Evolutionary conservation across 2,888 invertebrate species (phyloP).

Genomic region (Carterocephalus palaemon): DNA sequence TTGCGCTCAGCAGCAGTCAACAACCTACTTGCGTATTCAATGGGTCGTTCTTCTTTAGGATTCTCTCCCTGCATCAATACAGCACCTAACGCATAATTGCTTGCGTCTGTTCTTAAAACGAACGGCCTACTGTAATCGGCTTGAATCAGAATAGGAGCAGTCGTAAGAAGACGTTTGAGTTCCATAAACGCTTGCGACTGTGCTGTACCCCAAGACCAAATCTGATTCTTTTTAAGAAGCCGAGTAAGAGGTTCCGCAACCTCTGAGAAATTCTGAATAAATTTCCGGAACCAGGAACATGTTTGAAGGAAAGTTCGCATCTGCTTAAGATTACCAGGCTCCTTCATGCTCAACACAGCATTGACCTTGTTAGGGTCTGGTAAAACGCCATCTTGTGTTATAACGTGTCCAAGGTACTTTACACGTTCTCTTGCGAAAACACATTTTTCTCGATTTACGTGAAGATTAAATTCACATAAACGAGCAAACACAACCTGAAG

Average conservation of each 20-base stretch:
- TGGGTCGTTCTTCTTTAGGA: too few species aligned
- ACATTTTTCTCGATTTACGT: conserved; percentile 24
- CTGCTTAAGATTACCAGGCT: conserved; percentile 21
- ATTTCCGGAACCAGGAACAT: conserved; percentile 35
- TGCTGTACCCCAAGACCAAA: not conserved
- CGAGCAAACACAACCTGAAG: conserved; percentile 22
- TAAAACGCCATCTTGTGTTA: conserved; percentile 27
- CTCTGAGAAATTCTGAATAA: conserved; percentile 30
- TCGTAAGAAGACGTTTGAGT: not conserved
- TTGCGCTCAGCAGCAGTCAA: not conserved
- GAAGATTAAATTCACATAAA: conserved; percentile 17
- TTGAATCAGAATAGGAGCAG: too few species aligned
- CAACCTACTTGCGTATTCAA: too few species aligned
- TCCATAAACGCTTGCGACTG: not conserved
- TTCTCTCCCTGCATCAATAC: not conserved
- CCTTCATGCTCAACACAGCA: conserved; percentile 25
- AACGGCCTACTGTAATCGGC: too few species aligned
- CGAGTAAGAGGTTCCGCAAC: conserved; percentile 29
- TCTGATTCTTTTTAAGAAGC: conserved; percentile 26
- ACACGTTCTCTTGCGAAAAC: conserved; percentile 29
- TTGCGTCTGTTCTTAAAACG: not conserved
- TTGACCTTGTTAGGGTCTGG: conserved; percentile 29
- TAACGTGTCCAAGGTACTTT: conserved; percentile 34
- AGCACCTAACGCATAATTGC: not conserved
- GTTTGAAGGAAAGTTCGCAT: conserved; percentile 28